A percentile compares a stretch with the other conserved stretches of the same genome.
Evolutionary conservation across 1,140 invertebrate genomes (phyloP).

Genomic region (Lerema accius): DNA sequence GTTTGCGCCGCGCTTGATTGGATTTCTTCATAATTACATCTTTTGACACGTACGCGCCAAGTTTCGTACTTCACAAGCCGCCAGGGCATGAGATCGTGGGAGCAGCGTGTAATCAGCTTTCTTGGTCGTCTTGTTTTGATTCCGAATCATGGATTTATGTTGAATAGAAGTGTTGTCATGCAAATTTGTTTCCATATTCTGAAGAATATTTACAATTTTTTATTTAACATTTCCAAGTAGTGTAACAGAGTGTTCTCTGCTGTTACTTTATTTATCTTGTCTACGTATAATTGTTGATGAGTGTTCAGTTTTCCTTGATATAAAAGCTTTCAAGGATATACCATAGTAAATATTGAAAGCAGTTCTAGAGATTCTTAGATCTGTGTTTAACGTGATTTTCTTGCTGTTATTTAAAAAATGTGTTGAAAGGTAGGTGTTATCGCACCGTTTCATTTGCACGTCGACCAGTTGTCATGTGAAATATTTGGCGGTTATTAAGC

Average conservation of each 20-base stretch:
- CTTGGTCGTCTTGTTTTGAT: conserved; percentile 76
- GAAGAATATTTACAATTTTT: neutral
- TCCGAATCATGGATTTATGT: conserved; percentile 55
- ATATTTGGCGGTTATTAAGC: conserved; percentile 63
- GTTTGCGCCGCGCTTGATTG: conserved; percentile 70
- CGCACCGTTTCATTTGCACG: conserved; percentile 48
- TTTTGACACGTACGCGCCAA: conserved; percentile 81
- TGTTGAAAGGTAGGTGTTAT: conserved; percentile 52
- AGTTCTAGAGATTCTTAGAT: conserved; percentile 10
- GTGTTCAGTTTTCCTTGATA: too few species aligned
- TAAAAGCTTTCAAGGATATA: too few species aligned
- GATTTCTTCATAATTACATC: conserved; percentile 82
- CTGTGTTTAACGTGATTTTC: conserved; percentile 10
- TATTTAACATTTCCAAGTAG: neutral
- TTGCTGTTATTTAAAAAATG: conserved; percentile 32
- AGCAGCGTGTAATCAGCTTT: conserved; percentile 80
- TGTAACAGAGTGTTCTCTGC: too few species aligned
- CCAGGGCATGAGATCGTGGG: conserved; percentile 76
- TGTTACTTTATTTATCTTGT: too few species aligned
- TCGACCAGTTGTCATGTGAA: conserved; percentile 54
- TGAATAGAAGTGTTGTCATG: conserved; percentile 30
- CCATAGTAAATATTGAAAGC: neutral
- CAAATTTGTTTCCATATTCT: conserved; percentile 4
- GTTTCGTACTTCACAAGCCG: conserved; percentile 75
- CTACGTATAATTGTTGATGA: too few species aligned